Evolutionary conservation across 2,888 invertebrate species (phyloP).

Genomic region (Eupithecia vulgata): DNA sequence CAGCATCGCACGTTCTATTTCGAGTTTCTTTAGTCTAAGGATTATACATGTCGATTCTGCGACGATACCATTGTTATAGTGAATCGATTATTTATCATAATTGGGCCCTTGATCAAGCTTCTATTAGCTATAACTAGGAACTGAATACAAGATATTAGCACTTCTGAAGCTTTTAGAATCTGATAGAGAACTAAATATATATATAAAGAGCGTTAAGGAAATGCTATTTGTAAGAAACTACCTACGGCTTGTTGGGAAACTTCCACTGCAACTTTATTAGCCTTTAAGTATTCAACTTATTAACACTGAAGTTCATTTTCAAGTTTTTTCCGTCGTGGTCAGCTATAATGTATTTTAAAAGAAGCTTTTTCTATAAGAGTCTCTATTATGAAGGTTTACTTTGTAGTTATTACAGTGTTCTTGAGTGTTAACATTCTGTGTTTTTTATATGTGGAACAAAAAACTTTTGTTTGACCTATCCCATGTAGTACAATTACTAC

Average conservation of each 20-base stretch:
- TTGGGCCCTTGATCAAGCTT: not conserved
- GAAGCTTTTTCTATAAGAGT: conserved; percentile 7
- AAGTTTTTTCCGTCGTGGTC: conserved; percentile 27
- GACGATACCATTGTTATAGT: no score
- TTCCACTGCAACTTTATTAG: conserved; percentile 30
- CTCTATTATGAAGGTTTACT: conserved; percentile 9
- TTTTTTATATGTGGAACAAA: not conserved
- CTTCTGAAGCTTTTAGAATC: not conserved
- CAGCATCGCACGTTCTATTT: no score
- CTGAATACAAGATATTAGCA: not conserved
- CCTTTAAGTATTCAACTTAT: conserved; percentile 25
- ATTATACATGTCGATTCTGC: no score
- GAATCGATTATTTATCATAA: no score
- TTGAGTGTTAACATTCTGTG: not conserved
- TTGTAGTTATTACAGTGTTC: not conserved
- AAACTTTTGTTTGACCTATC: no score
- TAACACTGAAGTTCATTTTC: conserved; percentile 26
- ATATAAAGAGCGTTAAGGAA: not conserved
- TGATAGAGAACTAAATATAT: not conserved
- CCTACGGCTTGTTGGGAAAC: conserved; percentile 9
- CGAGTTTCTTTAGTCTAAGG: no score
- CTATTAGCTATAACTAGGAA: not conserved
- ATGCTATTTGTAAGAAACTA: conserved; percentile 12
- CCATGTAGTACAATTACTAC: no score
- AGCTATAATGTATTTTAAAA: conserved; percentile 28